These are phyloP conservation scores for Nesoenas mayeri DNA, from an alignment of 2,113 vertebrate species.

Conservation along the genomic window DNA sequence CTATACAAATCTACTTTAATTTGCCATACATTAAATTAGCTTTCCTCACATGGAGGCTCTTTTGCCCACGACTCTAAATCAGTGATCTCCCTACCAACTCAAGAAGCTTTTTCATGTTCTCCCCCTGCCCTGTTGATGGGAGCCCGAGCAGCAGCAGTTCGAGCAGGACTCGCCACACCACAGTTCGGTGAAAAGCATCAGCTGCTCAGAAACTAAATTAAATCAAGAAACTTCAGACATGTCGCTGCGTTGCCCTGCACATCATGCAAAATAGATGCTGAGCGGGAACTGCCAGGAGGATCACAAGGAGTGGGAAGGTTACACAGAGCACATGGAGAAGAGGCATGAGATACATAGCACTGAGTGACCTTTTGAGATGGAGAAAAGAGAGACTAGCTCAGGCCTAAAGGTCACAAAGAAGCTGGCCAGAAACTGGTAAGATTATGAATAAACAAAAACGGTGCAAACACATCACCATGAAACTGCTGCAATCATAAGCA, in stretches of 20 bases:
- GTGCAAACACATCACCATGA: background rate
- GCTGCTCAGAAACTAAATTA: background rate
- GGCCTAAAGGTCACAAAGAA: background rate
- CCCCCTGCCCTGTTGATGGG: background rate
- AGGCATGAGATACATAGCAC: background rate
- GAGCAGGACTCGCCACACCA: rapidly evolving
- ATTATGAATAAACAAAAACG: background rate
- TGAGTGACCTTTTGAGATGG: conserved; percentile 36
- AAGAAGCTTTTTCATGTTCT: background rate
- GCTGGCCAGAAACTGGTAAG: background rate
- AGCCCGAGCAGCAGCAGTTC: background rate
- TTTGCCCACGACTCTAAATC: rapidly evolving
- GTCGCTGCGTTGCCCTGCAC: conserved; percentile 24
- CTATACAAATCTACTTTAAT: background rate
- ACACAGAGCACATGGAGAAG: background rate
- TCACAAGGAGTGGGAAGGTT: background rate
- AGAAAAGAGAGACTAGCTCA: background rate
- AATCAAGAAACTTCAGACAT: conserved; percentile 33
- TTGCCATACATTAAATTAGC: background rate
- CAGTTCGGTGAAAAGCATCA: conserved; percentile 23
- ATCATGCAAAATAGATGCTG: background rate
- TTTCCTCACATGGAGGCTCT: background rate
- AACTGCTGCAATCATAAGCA: background rate
- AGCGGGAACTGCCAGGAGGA: background rate
- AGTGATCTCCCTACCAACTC: background rate